Base-by-base conservation (phyloP, 2,888 invertebrate species). In the Colletes collaris region DNA sequence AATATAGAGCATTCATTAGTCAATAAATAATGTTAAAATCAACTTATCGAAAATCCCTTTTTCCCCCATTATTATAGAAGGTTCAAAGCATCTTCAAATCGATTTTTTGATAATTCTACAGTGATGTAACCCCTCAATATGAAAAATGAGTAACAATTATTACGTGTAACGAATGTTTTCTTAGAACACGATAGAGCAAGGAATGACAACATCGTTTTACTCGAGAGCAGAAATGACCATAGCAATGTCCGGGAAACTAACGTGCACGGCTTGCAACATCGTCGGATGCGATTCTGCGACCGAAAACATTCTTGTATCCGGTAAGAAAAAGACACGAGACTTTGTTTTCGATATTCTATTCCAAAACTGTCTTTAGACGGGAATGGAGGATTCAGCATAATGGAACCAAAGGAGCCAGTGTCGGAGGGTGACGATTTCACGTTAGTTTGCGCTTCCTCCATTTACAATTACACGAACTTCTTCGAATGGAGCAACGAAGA, bases 381-480 rank as follows among this genome's bases (percentile, higher is more conserved):
- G 4, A 77, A 89, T 52, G 89, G 93, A 55, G 94, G 94, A 10
- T 93, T 94, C 74, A 91, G 90, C 56, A 90, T 94, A 19, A 93
- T 94, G 52, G 83, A 78, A 5, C 86, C 89, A 19, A 71, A 76
- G 11, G 82, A 81, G 19, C 82, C 79, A 58, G 84, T 94, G 1
- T 94, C 95, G 0, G 93, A 93, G 46, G 95, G 94, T 0, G 96
- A 96, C 81, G 88, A 94, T 70, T 88, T 96, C 0, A 92, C 90
- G 16, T 84, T 96, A 6, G 94, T 92, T 5, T 96, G 96, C 89
- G 95, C 94, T 3, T 95, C 95, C 0, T 94, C 95, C 0, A 92
- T 94, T 19, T 93, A 93, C 66, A 92, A 93, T 82, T 93, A 92
- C 77, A 93, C 94, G 0, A 89, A 93, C 3, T 87, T 93, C 11